Evolutionary conservation across 2,888 invertebrate genomes (phyloP), one percentile per base, ranked within the genome.

Genomic region (Agrotis ipsilon): DNA sequence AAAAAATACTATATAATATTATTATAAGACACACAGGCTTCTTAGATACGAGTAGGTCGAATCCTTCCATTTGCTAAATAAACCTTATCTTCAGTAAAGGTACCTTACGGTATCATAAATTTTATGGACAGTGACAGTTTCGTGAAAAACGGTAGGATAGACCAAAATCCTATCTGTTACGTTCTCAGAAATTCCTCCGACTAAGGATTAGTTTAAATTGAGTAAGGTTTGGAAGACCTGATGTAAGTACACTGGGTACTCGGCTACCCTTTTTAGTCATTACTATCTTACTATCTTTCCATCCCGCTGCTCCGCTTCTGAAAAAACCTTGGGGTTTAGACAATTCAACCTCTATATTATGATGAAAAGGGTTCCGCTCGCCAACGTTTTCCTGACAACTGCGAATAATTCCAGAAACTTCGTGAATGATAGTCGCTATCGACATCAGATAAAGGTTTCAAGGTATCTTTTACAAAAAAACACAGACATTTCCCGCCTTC

Each of bases 171-270:
- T 72, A 85, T 82, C 80, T 58, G 77, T 76, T 74, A 71, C 72
- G 67, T 27, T 66, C 67, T 75, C 66, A 76, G 74, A 79, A 65
- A 77, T 80, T 85, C 64, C 67, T 80, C 73, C 55, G 67, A 81
- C 60, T 78, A 78, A 72, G 81, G 78, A 87, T 85, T 82, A 79
- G 84, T 80, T 68, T 72, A 85, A 82, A 87, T 84, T 81, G 86
- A 72, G 80, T 75, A 68, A 75, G 76, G 76, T 73, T 75, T 62
- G 21, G 66, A 59, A 57, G 69, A 78, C 73, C 73, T 83, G 59
- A 67, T 75, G 62, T 63, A 75, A 72, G 71, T 55, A 68, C 19
- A 39, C 63, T 45, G 59, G 72, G 43, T 68, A 66, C 63, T 73
- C 63, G 14, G 63, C 51, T 61, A 81, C 75, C 83, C 83, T 85